Percentiles rank a stretch among this genome's conserved stretches.
phyloP scores from a whole-genome alignment of 2,888 invertebrate species.

The Rhodophaea formosa region DNA sequence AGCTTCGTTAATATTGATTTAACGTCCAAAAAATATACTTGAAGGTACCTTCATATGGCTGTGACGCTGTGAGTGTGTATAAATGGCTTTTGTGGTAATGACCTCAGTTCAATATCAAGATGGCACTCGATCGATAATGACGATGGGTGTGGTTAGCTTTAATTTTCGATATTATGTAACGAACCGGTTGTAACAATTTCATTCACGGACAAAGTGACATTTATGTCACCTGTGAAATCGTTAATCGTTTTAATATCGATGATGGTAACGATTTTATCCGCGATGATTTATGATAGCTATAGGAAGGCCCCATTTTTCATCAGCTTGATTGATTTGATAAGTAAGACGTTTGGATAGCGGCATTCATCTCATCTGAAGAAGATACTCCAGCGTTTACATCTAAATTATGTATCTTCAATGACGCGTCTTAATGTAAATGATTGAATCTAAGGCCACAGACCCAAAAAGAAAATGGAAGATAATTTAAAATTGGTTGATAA shows the following conservation, averaged over 20 bases:
- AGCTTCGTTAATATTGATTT: no score
- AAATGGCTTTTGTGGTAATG: no score
- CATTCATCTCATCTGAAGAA: neutral
- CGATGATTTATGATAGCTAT: conserved; percentile 3
- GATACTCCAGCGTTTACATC: neutral
- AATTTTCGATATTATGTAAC: neutral
- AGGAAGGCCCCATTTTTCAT: neutral
- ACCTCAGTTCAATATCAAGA: no score
- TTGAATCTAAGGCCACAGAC: no score
- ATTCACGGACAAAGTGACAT: neutral
- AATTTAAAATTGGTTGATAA: no score
- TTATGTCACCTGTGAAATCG: neutral
- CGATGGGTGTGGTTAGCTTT: no score
- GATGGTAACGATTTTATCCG: neutral
- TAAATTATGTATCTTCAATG: neutral
- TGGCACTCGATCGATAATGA: no score
- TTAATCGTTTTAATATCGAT: conserved; percentile 11
- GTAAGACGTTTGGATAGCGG: neutral
- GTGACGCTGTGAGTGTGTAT: no score
- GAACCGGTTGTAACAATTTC: neutral
- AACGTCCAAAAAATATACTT: no score
- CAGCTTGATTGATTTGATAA: neutral
- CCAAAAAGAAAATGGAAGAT: no score
- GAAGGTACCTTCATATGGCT: no score
- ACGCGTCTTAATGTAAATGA: no score